Evolutionary conservation across 2,113 vertebrate species (phyloP).

Genomic region (Gopherus flavomarginatus): DNA sequence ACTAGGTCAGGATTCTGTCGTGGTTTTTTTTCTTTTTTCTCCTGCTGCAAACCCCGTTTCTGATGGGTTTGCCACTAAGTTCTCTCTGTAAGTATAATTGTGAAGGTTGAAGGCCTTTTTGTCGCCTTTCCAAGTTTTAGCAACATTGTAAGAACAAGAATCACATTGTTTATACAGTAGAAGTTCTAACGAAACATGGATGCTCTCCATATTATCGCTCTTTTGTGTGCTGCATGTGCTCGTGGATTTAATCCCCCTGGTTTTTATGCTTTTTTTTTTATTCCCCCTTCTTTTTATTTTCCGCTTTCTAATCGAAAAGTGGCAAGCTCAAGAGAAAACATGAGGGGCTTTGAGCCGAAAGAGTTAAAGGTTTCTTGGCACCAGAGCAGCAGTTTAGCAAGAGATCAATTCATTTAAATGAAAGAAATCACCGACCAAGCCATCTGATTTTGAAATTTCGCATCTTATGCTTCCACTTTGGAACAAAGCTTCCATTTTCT

Average conservation of each 20-base stretch:
- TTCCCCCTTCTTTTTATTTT: background rate
- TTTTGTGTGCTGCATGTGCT: constrained; percentile 57
- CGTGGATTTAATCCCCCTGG: background rate
- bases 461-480: constrained; percentile 60
- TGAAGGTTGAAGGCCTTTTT: constrained; percentile 42
- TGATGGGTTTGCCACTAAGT: background rate
- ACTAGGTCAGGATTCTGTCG: background rate
- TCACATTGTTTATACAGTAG: constrained; percentile 19
- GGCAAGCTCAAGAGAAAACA: background rate
- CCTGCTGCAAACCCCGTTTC: constrained; percentile 12
- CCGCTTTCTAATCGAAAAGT: constrained; percentile 48
- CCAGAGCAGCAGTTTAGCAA: constrained; percentile 77
- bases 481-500: constrained; percentile 61
- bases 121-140: constrained; percentile 18
- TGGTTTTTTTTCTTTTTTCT: background rate
- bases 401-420: constrained; percentile 87
- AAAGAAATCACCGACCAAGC: constrained; percentile 79
- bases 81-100: background rate
- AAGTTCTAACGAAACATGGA: constrained; percentile 33
- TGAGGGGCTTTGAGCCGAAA: constrained; percentile 38
- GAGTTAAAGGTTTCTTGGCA: constrained; percentile 81
- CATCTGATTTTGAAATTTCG: constrained; percentile 77
- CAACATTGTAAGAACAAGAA: background rate
- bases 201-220: constrained; percentile 35
- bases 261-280: constrained; percentile 52